Base-by-base conservation (phyloP, 2,888 invertebrate genomes). In the Caenorhabditis sulstoni region DNA sequence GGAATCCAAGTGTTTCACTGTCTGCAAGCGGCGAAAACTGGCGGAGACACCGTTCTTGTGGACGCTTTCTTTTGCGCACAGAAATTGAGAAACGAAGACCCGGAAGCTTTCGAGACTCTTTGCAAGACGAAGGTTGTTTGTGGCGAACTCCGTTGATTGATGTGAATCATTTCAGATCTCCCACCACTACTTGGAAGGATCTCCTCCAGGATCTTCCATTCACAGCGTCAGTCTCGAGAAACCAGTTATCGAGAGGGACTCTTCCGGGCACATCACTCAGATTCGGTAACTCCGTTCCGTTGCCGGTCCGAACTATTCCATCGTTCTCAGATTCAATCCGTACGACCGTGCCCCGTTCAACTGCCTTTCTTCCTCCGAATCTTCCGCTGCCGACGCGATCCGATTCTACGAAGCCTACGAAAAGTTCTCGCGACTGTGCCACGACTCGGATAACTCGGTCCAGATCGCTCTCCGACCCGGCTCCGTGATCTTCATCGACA, bases 11-110 rank as follows among this genome's bases (percentile, higher is more conserved):
- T 93, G 3, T 92, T 94, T 64, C 94, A 94, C 87, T 93, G 93
- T 83, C 88, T 93, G 29, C 87, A 92, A 58, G 92, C 93, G 59
- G 92, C 93, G 11, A 93, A 93, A 0, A 91, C 86, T 4, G 95
- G 95, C 0, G 95, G 95, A 0, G 93, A 94, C 82, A 94, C 93
- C 0, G 91, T 94, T 50, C 91, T 95, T 2, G 93, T 94, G 0
- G 95, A 95, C 88, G 95, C 95, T 0, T 94, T 94, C 88, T 92
- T 93, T 67, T 93, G 93, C 5, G 94, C 94, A 0, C 89, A 92
- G 9, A 91, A 92, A 11, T 41, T 86, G 45, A 82, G 71, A 64
- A 58, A 61, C 1, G 91, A 92, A 0, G 90, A 92, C 87, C 93
- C 93, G 0, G 91, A 92, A 18, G 92, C 93, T 58, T 94, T 93